These are phyloP conservation scores for Aradophagus sp. DNA, from an alignment of 1,140 invertebrate genomes.

Conservation along the genomic window DNA sequence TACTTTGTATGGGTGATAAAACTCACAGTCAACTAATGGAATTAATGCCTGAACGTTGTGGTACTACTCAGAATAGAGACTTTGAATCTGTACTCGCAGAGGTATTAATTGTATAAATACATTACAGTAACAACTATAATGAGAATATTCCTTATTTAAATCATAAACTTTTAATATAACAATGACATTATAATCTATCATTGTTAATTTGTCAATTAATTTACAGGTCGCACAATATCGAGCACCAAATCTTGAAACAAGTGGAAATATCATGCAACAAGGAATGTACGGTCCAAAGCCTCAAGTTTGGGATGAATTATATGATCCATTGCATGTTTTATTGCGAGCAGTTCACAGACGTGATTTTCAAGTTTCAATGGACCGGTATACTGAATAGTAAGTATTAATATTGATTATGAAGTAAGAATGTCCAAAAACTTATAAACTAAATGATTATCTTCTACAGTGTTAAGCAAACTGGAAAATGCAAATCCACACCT, in stretches of 20 bases:
- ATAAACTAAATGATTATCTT: conserved; percentile 5
- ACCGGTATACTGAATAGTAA: conserved; percentile 90
- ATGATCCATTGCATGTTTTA: conserved; percentile 94
- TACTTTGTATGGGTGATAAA: conserved; percentile 94
- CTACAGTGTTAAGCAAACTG: conserved; percentile 78
- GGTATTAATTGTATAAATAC: conserved; percentile 65
- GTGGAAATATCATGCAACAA: conserved; percentile 89
- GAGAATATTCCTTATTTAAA: too few species aligned
- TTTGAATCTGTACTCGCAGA: conserved; percentile 90
- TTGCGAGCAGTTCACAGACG: conserved; percentile 91
- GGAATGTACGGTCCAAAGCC: conserved; percentile 94
- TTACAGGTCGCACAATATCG: conserved; percentile 83
- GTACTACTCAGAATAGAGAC: conserved; percentile 90
- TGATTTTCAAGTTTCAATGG: conserved; percentile 96
- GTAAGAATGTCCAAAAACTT: too few species aligned
- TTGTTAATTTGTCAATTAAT: neutral
- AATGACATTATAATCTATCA: too few species aligned
- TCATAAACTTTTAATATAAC: too few species aligned
- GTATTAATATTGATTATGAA: conserved; percentile 60
- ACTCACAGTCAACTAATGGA: conserved; percentile 96
- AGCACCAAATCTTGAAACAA: conserved; percentile 85
- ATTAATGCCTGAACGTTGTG: conserved; percentile 95
- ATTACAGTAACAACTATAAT: too few species aligned
- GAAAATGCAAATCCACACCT: conserved; percentile 81
- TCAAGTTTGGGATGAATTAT: conserved; percentile 92